Evolutionary conservation across 2,888 invertebrate genomes (phyloP).

Genomic region (Rhingia campestris): DNA sequence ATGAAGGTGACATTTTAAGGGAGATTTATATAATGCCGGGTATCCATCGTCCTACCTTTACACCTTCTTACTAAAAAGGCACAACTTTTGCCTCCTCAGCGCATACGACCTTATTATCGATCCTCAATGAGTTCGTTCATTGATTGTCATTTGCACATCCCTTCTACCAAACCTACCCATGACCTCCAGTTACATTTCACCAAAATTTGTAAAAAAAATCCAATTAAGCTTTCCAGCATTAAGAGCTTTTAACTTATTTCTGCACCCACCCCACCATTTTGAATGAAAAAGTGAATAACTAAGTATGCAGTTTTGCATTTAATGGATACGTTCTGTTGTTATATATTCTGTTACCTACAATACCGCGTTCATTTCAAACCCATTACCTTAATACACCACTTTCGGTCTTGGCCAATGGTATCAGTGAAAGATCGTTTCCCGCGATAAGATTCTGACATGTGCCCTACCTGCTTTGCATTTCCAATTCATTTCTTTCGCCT

Average conservation of each 20-base stretch:
- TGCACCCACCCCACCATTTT: not conserved
- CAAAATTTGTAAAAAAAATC: no score
- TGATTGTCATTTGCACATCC: no score
- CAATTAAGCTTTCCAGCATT: no score
- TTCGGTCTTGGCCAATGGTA: conserved; percentile 58
- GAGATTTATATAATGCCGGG: no score
- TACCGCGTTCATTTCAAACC: conserved; percentile 16
- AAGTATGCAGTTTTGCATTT: not conserved
- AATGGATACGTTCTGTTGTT: not conserved
- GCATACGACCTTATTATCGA: no score
- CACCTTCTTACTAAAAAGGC: no score
- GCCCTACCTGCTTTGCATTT: conserved; percentile 65
- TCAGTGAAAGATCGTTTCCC: conserved; percentile 43
- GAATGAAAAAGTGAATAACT: not conserved
- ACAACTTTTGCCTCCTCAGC: no score
- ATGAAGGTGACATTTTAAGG: no score
- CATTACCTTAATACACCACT: conserved; percentile 43
- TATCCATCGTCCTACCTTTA: no score
- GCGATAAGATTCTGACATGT: conserved; percentile 60
- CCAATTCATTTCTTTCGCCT: conserved; percentile 45
- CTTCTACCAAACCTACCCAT: no score
- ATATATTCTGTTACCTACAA: not conserved
- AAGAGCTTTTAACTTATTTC: not conserved
- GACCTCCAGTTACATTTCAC: no score
- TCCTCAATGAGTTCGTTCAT: no score